Evolutionary conservation across 2,113 vertebrate species (phyloP).

Genomic region (Pomatorhinus ruficollis): DNA sequence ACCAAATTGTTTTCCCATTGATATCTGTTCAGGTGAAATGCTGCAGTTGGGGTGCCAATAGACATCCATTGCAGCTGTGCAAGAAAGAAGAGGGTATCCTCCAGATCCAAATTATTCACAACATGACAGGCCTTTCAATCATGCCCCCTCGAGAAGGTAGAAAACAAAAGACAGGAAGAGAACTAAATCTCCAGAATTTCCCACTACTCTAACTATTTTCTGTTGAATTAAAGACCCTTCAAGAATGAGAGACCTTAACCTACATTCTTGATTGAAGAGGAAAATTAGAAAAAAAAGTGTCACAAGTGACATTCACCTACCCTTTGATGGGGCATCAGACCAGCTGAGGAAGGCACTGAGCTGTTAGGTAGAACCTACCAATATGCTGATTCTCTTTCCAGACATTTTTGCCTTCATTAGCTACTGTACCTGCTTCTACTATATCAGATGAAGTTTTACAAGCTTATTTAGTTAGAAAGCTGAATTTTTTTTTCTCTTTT

Average conservation of each 20-base stretch:
- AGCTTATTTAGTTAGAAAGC: background rate
- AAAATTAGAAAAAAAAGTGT: background rate
- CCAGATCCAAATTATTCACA: background rate
- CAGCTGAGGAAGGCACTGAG: background rate
- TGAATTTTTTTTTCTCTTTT: background rate
- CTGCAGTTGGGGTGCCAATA: background rate
- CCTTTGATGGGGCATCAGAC: background rate
- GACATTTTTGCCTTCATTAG: background rate
- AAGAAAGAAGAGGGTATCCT: background rate
- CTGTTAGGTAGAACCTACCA: background rate
- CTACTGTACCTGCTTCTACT: background rate
- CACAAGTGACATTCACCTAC: background rate
- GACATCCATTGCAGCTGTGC: background rate
- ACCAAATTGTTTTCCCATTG: background rate
- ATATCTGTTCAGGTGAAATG: background rate
- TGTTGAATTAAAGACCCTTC: background rate
- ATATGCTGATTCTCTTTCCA: rapidly evolving
- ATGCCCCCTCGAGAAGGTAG: background rate
- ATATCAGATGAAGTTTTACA: background rate
- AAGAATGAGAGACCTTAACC: background rate
- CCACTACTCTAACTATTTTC: background rate
- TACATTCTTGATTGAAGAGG: background rate
- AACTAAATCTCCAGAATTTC: background rate
- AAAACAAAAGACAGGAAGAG: background rate
- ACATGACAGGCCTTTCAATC: background rate